Evolutionary conservation across 2,113 vertebrate genomes (phyloP).

Genomic region (Struthidea cinerea): DNA sequence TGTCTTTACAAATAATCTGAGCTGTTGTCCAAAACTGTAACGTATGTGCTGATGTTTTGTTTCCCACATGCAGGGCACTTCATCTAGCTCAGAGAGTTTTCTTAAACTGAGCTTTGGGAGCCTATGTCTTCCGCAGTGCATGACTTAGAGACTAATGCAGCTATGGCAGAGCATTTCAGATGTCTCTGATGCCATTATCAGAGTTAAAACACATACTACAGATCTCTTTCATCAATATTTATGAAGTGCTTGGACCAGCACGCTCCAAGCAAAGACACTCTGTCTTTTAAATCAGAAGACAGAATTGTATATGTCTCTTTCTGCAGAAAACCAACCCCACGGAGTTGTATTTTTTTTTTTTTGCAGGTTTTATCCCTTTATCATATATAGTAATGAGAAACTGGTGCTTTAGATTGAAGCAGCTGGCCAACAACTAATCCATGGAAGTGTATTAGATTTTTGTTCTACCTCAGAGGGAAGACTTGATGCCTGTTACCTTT

Average conservation of each 20-base stretch:
- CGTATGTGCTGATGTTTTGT: neutral
- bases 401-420: neutral
- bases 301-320: neutral
- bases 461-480: neutral
- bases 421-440: neutral
- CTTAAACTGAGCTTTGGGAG: neutral
- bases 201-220: neutral
- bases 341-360: neutral
- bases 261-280: neutral
- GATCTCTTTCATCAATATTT: neutral
- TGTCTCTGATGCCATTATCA: neutral
- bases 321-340: neutral
- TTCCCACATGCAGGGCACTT: neutral
- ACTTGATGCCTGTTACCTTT: neutral
- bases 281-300: neutral
- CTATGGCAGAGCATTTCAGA: neutral
- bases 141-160: accelerated
- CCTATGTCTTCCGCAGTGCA: neutral
- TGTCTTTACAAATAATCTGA: neutral
- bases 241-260: neutral
- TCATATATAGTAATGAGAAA: neutral
- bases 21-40: neutral
- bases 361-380: neutral
- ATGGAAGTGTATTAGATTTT: neutral
- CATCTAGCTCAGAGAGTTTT: neutral